Conservation (phyloP, 2,888 invertebrate genomes). For the Hemistola chrysoprasaria region DNA sequence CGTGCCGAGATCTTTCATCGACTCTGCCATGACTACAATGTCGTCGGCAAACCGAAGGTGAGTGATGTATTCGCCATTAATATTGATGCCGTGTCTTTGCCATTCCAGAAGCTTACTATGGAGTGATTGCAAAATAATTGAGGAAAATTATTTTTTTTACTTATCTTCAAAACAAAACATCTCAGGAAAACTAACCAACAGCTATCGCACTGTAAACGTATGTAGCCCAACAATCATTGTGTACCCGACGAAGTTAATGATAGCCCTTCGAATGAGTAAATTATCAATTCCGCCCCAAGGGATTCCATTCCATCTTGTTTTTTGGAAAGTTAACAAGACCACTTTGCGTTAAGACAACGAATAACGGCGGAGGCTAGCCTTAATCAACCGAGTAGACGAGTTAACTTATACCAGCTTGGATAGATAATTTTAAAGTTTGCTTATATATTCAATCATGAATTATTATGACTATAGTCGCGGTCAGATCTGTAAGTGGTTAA, state of each 20-base stretch:
- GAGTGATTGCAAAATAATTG: no score
- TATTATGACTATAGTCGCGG: no score
- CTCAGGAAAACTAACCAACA: not conserved
- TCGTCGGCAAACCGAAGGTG: no score
- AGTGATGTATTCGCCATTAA: no score
- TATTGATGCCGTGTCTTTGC: no score
- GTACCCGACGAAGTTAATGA: slow-evolving; percentile 72
- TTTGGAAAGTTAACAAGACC: slow-evolving; percentile 72
- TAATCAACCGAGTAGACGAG: not conserved
- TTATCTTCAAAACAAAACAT: not conserved
- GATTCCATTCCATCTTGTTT: slow-evolving; percentile 62
- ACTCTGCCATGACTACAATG: no score
- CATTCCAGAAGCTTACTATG: no score
- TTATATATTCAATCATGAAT: no score
- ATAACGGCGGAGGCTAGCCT: slow-evolving; percentile 4
- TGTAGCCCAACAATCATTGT: slow-evolving; percentile 72
- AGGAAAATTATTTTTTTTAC: no score
- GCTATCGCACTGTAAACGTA: slow-evolving; percentile 45
- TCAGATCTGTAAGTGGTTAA: no score
- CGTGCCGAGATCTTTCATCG: no score
- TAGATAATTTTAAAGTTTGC: no score
- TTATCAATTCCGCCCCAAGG: slow-evolving; percentile 80
- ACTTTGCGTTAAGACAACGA: slow-evolving; percentile 47
- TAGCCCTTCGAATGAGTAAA: slow-evolving; percentile 78
- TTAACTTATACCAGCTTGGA: not conserved